Percentiles rank a stretch among this genome's conserved stretches.
phyloP scores from a whole-genome alignment of 2,113 vertebrate genomes.

The Formicarius rufipectus region DNA sequence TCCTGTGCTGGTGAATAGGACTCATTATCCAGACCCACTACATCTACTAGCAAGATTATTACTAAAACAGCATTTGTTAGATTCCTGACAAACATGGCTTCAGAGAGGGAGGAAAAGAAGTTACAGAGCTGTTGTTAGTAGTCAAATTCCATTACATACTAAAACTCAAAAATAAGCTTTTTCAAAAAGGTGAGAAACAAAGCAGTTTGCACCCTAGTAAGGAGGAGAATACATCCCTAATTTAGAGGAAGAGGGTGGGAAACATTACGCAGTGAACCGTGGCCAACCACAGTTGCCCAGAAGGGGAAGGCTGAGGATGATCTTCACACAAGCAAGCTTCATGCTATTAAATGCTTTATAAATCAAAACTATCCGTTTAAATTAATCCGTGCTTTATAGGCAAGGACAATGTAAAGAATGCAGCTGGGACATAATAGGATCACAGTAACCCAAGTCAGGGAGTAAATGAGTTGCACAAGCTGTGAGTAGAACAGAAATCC shows the following conservation, averaged over 20 bases:
- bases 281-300: not conserved
- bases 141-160: not conserved
- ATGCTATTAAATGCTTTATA: not conserved
- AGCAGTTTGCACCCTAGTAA: not conserved
- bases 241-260: not conserved
- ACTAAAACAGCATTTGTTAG: not conserved
- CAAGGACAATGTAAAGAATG: not conserved
- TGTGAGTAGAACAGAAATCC: not conserved
- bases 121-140: not conserved
- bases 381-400: not conserved
- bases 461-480: not conserved
- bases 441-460: not conserved
- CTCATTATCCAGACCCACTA: not conserved
- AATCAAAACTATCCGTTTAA: not conserved
- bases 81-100: not conserved
- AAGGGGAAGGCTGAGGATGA: not conserved
- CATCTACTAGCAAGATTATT: not conserved
- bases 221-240: not conserved
- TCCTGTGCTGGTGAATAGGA: not conserved
- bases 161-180: not conserved
- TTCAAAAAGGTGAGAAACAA: not conserved
- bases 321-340: not conserved
- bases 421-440: not conserved
- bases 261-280: accelerated
- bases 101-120: not conserved